Conservation (phyloP, 1,140 invertebrate species). For the Sycobia sp. region DNA sequence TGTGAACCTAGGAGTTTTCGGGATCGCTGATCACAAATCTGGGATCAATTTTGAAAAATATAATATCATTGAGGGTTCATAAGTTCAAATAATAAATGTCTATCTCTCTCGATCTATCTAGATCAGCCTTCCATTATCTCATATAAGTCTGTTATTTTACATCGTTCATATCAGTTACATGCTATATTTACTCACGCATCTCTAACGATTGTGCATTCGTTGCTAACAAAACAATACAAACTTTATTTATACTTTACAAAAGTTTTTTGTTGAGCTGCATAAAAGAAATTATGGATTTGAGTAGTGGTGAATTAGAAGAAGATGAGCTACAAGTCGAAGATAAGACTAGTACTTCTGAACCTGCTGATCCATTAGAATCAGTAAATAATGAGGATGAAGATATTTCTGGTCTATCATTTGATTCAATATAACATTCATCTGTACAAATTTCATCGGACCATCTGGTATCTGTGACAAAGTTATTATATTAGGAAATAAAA, state of each 20-base stretch:
- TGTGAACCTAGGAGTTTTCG: not conserved
- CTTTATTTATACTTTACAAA: not conserved
- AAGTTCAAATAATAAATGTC: not conserved
- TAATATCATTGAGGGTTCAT: not conserved
- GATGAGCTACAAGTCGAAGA: slow-evolving; percentile 3
- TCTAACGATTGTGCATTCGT: not conserved
- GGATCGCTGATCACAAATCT: not conserved
- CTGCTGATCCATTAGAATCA: not conserved
- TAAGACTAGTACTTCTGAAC: not conserved
- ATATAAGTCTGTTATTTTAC: no score
- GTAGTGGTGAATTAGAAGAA: not conserved
- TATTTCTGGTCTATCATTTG: not conserved
- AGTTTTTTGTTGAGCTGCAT: not conserved
- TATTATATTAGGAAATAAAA: slow-evolving; percentile 2
- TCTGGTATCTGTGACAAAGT: not conserved
- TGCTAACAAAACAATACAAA: no score
- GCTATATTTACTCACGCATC: not conserved
- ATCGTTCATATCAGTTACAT: not conserved
- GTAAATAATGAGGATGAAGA: slow-evolving; percentile 3
- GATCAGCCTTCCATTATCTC: no score
- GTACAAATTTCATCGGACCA: slow-evolving; percentile 2
- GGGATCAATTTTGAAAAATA: not conserved
- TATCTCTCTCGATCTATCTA: not conserved
- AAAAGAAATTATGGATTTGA: slow-evolving; percentile 5
- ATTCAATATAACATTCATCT: slow-evolving; percentile 1